Conservation (phyloP, 2,797 vertebrate species). For the Heterohyrax brucei region DNA sequence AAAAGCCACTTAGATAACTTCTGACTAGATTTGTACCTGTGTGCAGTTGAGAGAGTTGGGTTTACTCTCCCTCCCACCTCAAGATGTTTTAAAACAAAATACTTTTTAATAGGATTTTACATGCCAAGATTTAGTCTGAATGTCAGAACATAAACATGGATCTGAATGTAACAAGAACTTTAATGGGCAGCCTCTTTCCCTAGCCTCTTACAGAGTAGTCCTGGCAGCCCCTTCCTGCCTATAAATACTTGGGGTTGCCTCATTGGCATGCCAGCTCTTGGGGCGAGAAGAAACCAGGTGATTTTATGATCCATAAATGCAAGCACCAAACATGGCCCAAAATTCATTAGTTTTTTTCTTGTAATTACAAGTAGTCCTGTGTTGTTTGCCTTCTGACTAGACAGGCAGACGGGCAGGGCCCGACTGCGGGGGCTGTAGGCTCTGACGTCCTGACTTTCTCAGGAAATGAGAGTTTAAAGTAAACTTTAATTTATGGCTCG, state of each 20-base stretch:
- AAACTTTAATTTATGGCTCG: slow-evolving; percentile 62
- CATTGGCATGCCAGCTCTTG: slow-evolving; percentile 60
- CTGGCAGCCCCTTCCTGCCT: slow-evolving; percentile 75
- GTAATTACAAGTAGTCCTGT: slow-evolving; percentile 81
- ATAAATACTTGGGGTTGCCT: slow-evolving; percentile 78
- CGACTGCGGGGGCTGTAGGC: background rate
- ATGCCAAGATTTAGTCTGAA: slow-evolving; percentile 62
- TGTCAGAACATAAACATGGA: slow-evolving; percentile 64
- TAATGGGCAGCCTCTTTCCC: background rate
- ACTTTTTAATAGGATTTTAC: slow-evolving; percentile 61
- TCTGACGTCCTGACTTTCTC: slow-evolving; percentile 14
- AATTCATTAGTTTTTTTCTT: slow-evolving; percentile 84
- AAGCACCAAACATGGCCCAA: slow-evolving; percentile 79
- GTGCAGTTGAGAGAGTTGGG: slow-evolving; percentile 28
- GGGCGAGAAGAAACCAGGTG: slow-evolving; percentile 75
- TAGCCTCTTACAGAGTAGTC: slow-evolving; percentile 47
- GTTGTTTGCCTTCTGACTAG: slow-evolving; percentile 86
- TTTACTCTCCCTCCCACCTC: slow-evolving; percentile 36
- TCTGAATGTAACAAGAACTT: slow-evolving; percentile 67
- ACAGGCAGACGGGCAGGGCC: slow-evolving; percentile 58
- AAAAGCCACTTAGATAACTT: slow-evolving; percentile 67
- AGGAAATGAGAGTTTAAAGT: slow-evolving; percentile 65
- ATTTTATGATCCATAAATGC: slow-evolving; percentile 82
- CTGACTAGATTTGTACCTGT: slow-evolving; percentile 35
- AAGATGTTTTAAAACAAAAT: slow-evolving; percentile 72